Conservation (phyloP, 2,888 invertebrate genomes). For the Nesidiocoris tenuis region DNA sequence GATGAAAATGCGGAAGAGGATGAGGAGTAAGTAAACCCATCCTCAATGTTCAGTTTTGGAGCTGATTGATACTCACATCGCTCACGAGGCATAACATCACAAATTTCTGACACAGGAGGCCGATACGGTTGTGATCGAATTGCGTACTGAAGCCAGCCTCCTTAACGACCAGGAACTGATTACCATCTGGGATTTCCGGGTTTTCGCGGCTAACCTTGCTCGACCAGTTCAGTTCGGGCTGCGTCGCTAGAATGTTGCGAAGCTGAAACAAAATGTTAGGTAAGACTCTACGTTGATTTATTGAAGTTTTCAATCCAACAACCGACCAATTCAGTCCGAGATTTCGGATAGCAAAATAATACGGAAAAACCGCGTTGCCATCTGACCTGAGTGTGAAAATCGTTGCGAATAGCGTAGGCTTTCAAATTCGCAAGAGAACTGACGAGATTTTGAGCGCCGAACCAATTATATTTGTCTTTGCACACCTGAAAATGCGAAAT, state of each 20-base stretch:
- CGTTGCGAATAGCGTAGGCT: constrained; percentile 60
- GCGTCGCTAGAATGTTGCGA: not conserved
- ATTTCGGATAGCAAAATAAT: no score
- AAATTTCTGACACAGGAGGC: constrained; percentile 69
- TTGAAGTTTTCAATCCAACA: no score
- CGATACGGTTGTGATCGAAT: constrained; percentile 60
- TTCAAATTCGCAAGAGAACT: constrained; percentile 64
- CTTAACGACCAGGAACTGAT: not conserved
- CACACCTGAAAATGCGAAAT: constrained; percentile 54
- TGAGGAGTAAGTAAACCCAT: no score
- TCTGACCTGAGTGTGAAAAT: constrained; percentile 59
- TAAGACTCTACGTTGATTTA: not conserved
- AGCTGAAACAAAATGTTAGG: constrained; percentile 8
- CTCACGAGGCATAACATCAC: constrained; percentile 67
- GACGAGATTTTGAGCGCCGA: constrained; percentile 63
- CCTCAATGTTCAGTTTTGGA: no score
- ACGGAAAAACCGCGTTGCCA: not conserved
- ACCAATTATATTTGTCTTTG: constrained; percentile 70
- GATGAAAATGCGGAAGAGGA: no score
- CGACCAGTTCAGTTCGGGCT: constrained; percentile 33
- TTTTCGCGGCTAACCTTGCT: not conserved
- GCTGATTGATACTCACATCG: not conserved
- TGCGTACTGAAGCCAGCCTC: not conserved
- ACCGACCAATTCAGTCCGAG: no score
- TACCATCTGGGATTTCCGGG: not conserved